phyloP scores from a whole-genome alignment of 2,888 invertebrate genomes.

The Brachypalpus laphriformis region DNA sequence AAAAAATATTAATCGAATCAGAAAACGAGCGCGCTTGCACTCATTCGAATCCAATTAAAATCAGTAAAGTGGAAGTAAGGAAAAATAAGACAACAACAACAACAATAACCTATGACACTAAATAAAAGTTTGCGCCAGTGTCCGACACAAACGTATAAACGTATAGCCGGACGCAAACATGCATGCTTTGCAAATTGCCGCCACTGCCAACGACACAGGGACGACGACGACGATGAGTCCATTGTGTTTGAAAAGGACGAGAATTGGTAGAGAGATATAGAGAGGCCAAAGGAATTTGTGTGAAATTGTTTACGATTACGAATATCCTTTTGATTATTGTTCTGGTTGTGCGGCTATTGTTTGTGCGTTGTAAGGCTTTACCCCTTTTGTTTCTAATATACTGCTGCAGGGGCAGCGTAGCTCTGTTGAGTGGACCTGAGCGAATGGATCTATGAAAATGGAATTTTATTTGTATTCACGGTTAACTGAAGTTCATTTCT shows the following conservation, averaged over 20 bases:
- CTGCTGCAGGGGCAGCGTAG: background rate
- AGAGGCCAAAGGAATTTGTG: slow-evolving; percentile 40
- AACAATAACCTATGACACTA: slow-evolving; percentile 25
- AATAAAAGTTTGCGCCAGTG: slow-evolving; percentile 36
- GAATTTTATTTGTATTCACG: slow-evolving; percentile 56
- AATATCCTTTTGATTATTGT: slow-evolving; percentile 62
- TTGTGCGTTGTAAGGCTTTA: slow-evolving; percentile 42
- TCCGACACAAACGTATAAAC: background rate
- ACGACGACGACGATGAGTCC: background rate
- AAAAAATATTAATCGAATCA: slow-evolving; percentile 52
- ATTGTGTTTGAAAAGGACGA: background rate
- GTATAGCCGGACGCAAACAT: slow-evolving; percentile 22
- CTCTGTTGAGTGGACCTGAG: slow-evolving; percentile 28
- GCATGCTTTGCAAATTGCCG: slow-evolving; percentile 41
- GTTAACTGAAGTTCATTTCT: slow-evolving; percentile 56
- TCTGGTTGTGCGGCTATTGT: slow-evolving; percentile 50
- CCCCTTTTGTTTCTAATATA: slow-evolving; percentile 15
- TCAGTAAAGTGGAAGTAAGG: slow-evolving; percentile 46
- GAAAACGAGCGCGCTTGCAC: slow-evolving; percentile 16
- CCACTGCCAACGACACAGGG: background rate
- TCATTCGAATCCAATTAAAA: slow-evolving; percentile 58
- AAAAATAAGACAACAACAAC: slow-evolving; percentile 23
- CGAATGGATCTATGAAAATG: slow-evolving; percentile 36
- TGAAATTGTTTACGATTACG: slow-evolving; percentile 60
- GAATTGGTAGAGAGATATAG: background rate